Percentiles rank a stretch among this genome's conserved stretches.
Conservation (phyloP, 2,797 vertebrate genomes). For the Phrynocephalus guinanensis region DNA sequence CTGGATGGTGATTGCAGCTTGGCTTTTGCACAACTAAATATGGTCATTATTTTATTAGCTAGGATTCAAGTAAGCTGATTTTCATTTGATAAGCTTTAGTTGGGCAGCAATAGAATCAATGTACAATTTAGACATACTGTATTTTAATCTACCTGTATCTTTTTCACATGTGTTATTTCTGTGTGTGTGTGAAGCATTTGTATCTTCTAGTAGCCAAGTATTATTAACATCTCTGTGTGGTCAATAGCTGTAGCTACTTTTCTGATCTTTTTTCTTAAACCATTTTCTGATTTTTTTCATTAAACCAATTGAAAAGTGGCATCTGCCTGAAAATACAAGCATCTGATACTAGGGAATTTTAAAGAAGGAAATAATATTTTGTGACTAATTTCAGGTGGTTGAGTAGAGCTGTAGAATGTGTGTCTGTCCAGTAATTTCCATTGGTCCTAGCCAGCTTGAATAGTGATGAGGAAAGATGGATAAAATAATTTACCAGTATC, state of each 20-base stretch:
- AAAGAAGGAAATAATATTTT: neutral
- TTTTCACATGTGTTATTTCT: neutral
- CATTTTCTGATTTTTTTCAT: neutral
- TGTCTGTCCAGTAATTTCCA: too few species aligned
- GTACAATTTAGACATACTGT: slow-evolving; percentile 28
- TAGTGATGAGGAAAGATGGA: too few species aligned
- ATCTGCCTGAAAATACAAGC: neutral
- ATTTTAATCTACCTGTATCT: slow-evolving; percentile 7
- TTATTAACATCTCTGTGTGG: neutral
- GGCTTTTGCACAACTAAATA: slow-evolving; percentile 22
- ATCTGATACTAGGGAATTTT: neutral
- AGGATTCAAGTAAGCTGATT: slow-evolving; percentile 46
- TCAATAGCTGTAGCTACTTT: neutral
- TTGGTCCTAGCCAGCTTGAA: too few species aligned
- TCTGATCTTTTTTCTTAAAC: neutral
- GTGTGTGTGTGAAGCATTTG: neutral
- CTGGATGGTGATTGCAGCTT: neutral
- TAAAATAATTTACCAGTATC: too few species aligned
- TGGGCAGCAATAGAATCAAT: slow-evolving; percentile 9
- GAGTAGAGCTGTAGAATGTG: neutral
- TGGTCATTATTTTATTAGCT: slow-evolving; percentile 20
- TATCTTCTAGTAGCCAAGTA: neutral
- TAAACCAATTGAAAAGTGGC: neutral
- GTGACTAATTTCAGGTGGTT: slow-evolving; percentile 12
- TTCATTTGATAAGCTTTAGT: slow-evolving; percentile 37